Evolutionary conservation across 37 sponge, comb jelly and placozoan genomes (phyloP).

Genomic region (Cliona cf. orientalis): DNA sequence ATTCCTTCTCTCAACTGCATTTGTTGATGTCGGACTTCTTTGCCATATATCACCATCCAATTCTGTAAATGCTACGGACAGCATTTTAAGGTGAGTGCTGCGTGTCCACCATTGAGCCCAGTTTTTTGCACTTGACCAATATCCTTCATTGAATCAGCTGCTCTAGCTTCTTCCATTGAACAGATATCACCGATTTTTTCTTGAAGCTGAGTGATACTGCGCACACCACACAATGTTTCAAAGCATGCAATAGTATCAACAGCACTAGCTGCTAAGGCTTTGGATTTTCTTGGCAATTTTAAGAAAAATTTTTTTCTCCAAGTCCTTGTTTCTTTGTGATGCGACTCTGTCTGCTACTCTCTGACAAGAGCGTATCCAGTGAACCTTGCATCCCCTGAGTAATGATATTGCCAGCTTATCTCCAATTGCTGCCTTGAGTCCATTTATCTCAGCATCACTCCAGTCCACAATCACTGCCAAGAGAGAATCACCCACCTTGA

Average conservation of each 20-base stretch:
- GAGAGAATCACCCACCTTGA: slow-evolving; percentile 1
- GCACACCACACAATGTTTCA: slow-evolving; percentile 7
- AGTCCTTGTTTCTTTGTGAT: neutral
- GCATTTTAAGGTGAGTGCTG: slow-evolving; percentile 9
- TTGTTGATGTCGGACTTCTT: slow-evolving; percentile 7
- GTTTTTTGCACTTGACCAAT: slow-evolving; percentile 8
- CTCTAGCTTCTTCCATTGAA: neutral
- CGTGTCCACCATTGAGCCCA: slow-evolving; percentile 22
- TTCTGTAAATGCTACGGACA: slow-evolving; percentile 4
- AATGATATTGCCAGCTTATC: slow-evolving; percentile 7
- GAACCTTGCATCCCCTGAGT: slow-evolving; percentile 26
- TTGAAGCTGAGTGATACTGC: neutral
- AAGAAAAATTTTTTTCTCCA: slow-evolving; percentile 5
- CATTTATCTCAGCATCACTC: slow-evolving; percentile 33
- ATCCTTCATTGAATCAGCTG: neutral
- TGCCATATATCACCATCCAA: slow-evolving; percentile 1
- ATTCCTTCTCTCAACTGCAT: slow-evolving; percentile 25
- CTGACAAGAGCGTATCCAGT: slow-evolving; percentile 24
- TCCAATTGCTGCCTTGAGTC: slow-evolving; percentile 26
- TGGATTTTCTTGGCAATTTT: slow-evolving; percentile 20
- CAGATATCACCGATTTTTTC: slow-evolving; percentile 2
- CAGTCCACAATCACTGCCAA: slow-evolving; percentile 18
- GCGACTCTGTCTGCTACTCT: slow-evolving; percentile 13
- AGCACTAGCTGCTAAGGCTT: slow-evolving; percentile 1
- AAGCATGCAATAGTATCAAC: slow-evolving; percentile 11